These are phyloP conservation scores for Hafferia zeledoni DNA, from an alignment of 2,797 vertebrate species.

Conservation along the genomic window DNA sequence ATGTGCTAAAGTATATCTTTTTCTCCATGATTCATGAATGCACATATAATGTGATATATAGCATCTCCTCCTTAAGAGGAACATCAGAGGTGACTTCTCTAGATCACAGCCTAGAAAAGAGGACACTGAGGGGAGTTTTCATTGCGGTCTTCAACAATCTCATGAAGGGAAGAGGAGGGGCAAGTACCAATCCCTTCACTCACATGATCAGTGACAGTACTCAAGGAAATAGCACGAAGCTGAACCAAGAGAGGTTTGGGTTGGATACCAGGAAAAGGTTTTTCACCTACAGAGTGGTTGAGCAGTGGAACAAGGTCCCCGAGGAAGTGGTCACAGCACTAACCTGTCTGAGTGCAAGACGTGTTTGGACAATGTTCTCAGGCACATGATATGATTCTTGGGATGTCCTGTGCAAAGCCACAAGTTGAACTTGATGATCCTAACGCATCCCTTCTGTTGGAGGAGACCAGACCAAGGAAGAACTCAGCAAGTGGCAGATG, in stretches of 20 bases:
- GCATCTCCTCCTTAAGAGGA: neutral
- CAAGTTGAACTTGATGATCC: neutral
- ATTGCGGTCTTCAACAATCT: neutral
- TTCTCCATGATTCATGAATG: neutral
- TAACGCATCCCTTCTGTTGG: too few relatives aligned
- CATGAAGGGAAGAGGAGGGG: neutral
- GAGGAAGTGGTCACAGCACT: neutral
- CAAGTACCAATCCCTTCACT: neutral
- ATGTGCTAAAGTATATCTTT: neutral
- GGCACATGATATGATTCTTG: neutral
- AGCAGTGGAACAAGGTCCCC: neutral
- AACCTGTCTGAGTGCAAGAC: neutral
- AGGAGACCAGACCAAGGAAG: too few relatives aligned
- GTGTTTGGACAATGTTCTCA: neutral
- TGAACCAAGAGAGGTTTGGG: too few relatives aligned
- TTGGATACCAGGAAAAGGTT: neutral
- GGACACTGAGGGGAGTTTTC: neutral
- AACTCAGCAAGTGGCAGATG: too few relatives aligned
- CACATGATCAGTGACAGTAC: neutral
- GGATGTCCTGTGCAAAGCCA: neutral
- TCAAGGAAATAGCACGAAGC: neutral
- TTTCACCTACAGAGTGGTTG: neutral
- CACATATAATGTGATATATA: neutral
- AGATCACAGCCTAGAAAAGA: neutral
- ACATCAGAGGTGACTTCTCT: neutral